These are phyloP conservation scores for Conchocele bisecta DNA, from an alignment of 2,888 invertebrate species.

Conservation along the genomic window DNA sequence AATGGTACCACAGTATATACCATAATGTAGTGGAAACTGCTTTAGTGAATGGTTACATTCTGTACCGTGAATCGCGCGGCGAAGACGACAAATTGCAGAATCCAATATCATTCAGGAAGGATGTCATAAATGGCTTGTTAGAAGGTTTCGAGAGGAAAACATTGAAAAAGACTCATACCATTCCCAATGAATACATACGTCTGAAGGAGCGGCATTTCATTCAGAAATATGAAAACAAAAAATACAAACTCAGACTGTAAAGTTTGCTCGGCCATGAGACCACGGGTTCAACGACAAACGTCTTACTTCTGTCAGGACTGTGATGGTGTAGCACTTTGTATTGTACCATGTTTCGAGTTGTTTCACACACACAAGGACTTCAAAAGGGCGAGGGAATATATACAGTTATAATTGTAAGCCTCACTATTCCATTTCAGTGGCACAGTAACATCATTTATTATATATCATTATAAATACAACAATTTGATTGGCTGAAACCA, in stretches of 20 bases:
- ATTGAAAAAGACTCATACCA: background rate
- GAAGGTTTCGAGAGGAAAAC: constrained; percentile 3
- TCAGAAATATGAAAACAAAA: background rate
- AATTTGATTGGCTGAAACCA: too few relatives aligned
- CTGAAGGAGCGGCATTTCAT: constrained; percentile 6
- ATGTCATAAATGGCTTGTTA: constrained; percentile 13
- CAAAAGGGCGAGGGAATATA: background rate
- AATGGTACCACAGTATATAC: constrained; percentile 41
- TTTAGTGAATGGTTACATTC: constrained; percentile 38
- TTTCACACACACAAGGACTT: constrained; percentile 2
- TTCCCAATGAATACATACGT: background rate
- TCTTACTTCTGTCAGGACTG: background rate
- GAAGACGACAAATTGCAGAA: background rate
- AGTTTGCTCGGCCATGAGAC: background rate
- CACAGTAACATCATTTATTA: too few relatives aligned
- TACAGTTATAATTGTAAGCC: too few relatives aligned
- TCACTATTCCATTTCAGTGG: too few relatives aligned
- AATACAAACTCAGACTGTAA: background rate
- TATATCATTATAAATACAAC: too few relatives aligned
- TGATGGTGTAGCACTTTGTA: background rate
- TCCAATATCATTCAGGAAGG: constrained; percentile 1
- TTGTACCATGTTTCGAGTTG: background rate
- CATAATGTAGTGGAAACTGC: constrained; percentile 33
- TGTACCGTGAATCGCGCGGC: constrained; percentile 15
- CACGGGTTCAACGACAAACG: background rate